These are phyloP conservation scores for Rhynchotus rufescens DNA, from an alignment of 2,797 vertebrate species.

Conservation along the genomic window DNA sequence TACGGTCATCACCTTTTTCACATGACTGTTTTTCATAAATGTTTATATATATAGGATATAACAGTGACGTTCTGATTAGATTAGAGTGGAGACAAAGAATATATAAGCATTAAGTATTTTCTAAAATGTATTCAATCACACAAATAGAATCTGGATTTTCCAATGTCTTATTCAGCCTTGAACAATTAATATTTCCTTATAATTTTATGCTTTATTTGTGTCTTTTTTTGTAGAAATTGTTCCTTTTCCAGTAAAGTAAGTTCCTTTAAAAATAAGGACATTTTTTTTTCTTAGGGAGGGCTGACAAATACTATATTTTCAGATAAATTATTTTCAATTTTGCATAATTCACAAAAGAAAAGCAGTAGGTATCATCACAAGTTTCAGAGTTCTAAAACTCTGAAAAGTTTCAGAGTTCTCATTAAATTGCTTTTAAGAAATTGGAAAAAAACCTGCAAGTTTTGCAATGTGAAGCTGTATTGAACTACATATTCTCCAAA, in stretches of 20 bases:
- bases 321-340: background rate
- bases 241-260: background rate
- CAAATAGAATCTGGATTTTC: background rate
- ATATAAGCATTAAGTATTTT: background rate
- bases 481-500: background rate
- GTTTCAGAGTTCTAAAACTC: background rate
- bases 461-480: background rate
- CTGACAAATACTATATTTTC: background rate
- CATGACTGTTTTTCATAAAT: background rate
- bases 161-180: background rate
- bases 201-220: background rate
- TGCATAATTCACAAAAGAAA: background rate
- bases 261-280: background rate
- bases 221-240: background rate
- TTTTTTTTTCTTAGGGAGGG: background rate
- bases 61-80: background rate
- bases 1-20: background rate
- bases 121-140: background rate
- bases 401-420: background rate
- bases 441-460: background rate
- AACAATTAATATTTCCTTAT: background rate
- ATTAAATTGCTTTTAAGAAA: background rate
- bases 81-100: background rate
- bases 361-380: accelerated
- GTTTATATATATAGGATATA: background rate